Conservation (phyloP, 1,140 invertebrate species). For the Anastrepha ludens region DNA sequence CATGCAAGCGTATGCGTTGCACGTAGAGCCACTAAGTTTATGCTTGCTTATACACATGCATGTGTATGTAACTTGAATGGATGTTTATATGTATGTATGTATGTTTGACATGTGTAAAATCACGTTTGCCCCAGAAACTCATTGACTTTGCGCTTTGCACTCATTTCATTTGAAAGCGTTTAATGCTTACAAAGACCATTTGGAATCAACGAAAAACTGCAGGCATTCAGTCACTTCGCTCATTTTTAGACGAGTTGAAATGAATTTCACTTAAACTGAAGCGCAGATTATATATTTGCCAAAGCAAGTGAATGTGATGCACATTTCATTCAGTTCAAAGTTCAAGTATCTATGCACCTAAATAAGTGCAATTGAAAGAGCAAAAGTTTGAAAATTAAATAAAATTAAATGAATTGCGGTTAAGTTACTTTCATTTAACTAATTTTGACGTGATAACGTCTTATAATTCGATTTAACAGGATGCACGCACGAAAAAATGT, state of each 20-base stretch:
- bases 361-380: not conserved
- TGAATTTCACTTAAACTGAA: slow-evolving; percentile 50
- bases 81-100: not conserved
- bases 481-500: too few relatives aligned
- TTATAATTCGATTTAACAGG: too few relatives aligned
- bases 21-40: slow-evolving; percentile 12
- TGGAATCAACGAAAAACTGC: not conserved
- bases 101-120: slow-evolving; percentile 7
- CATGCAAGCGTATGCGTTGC: not conserved
- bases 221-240: slow-evolving; percentile 5
- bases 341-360: not conserved
- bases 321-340: slow-evolving; percentile 39
- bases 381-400: not conserved
- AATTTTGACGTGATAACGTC: too few relatives aligned
- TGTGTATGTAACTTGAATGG: too few relatives aligned
- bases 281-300: slow-evolving; percentile 42
- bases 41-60: not conserved
- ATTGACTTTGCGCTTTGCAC: slow-evolving; percentile 45
- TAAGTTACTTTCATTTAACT: slow-evolving; percentile 24
- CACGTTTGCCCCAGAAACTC: slow-evolving; percentile 46
- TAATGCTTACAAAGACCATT: slow-evolving; percentile 20
- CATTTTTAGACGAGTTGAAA: slow-evolving; percentile 16
- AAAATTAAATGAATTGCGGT: slow-evolving; percentile 19
- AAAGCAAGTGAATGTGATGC: slow-evolving; percentile 28
- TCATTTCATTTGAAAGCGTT: slow-evolving; percentile 46